A percentile compares a stretch with the other conserved stretches of the same genome.
These are phyloP conservation scores for Setipinna tenuifilis DNA, from an alignment of 2,797 vertebrate species.

Conservation along the genomic window DNA sequence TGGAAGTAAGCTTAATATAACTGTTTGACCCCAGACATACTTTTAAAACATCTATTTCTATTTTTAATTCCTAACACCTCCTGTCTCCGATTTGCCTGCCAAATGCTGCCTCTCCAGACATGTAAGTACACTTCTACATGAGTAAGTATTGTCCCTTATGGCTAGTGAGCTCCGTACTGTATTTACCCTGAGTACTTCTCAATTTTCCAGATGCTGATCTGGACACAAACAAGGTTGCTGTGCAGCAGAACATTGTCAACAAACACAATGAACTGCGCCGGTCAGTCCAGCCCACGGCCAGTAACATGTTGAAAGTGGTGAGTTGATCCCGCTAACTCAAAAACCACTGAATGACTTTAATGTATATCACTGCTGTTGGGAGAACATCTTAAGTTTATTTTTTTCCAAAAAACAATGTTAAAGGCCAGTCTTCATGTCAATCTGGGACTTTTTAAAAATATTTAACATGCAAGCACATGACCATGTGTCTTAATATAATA, in stretches of 20 bases:
- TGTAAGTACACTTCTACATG: background rate
- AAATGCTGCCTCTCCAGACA: background rate
- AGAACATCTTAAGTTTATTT: no score
- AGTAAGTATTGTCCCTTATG: background rate
- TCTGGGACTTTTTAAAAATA: no score
- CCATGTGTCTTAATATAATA: no score
- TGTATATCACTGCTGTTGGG: no score
- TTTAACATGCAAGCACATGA: no score
- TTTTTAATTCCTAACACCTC: background rate
- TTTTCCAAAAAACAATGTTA: no score
- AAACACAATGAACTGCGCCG: conserved; percentile 59
- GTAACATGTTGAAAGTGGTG: conserved; percentile 67
- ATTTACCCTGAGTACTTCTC: background rate
- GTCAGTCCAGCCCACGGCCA: conserved; percentile 47
- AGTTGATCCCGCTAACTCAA: background rate
- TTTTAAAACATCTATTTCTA: background rate
- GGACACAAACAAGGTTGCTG: conserved; percentile 22
- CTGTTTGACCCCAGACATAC: background rate
- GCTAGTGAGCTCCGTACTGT: background rate
- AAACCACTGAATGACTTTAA: no score
- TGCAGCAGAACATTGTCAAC: conserved; percentile 57
- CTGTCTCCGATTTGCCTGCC: background rate
- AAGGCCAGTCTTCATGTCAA: no score
- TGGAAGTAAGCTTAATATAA: background rate
- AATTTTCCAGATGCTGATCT: background rate